Evolutionary conservation across 92 coral and sea anemone genomes (phyloP), one percentile per base, ranked within the genome.

Genomic region (Epizoanthus rinbou): DNA sequence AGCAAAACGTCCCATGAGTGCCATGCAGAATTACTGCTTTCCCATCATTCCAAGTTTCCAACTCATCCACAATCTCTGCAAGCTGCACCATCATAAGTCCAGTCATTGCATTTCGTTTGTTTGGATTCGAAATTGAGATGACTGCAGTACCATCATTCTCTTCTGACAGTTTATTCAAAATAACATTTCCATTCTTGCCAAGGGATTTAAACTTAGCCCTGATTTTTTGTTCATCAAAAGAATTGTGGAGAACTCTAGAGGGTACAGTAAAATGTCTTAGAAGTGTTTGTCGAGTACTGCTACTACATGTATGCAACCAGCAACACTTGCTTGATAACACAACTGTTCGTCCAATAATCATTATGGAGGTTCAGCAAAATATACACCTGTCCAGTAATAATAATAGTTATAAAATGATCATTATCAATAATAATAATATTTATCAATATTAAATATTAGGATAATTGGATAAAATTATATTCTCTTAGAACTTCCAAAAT

Each of bases 11-110:
- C 19, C 91, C 94, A 54, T 85, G 80, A 0, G 69, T 83, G 16
- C 99, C 99, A 50, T 78, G 88, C 37, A 96, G 66, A 64, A 96
- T 86, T 1, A 96, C 79, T 1, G 94, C 98, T 60, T 88, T 96
- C 16, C 99, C 99, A 31, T 83, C 88, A 39, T 71, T 68, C 99
- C 99, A 96, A 15, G 86, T 66, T 72, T 94, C 94, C 63, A 96
- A 85, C 33, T 94, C 91, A 73, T 94, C 98, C 14, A 96, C 92
- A 60, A 79, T 85, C 82, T 96, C 99, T 3, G 99, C 98, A 3
- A 96, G 80, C 57, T 84, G 81, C 14, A 90, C 98, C 99, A 96
- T 96, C 99, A 96, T 96, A 31, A 85, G 70, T 4, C 99, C 98
- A 1, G 96, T 91, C 72, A 96, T 54, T 7, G 99, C 99, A 80